These are phyloP conservation scores for Meteorus sp. DNA, from an alignment of 1,140 invertebrate genomes.

Conservation along the genomic window DNA sequence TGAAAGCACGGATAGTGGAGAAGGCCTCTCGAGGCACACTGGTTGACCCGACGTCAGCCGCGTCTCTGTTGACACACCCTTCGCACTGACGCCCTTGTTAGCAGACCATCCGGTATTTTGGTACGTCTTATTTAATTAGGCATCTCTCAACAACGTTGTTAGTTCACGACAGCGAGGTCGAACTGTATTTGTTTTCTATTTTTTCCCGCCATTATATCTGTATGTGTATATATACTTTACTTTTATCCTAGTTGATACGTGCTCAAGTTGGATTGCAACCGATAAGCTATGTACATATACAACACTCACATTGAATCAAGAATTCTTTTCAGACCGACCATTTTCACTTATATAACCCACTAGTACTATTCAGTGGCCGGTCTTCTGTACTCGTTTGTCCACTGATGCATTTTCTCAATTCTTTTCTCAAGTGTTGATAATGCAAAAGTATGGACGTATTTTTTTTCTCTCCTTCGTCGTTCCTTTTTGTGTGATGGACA, in stretches of 20 bases:
- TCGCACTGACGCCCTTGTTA: constrained; percentile 44
- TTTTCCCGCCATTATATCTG: constrained; percentile 34
- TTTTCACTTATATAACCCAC: not conserved
- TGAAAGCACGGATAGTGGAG: not conserved
- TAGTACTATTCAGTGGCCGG: constrained; percentile 13
- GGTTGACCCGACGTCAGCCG: constrained; percentile 41
- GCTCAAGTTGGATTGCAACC: constrained; percentile 50
- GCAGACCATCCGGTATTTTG: constrained; percentile 39
- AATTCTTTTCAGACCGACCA: constrained; percentile 33
- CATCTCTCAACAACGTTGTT: constrained; percentile 54
- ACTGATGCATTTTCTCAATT: constrained; percentile 23
- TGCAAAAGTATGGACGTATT: not conserved
- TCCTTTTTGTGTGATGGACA: too few species aligned
- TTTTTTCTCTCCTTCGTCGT: not conserved
- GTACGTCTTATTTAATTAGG: constrained; percentile 58
- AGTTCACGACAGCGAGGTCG: constrained; percentile 39
- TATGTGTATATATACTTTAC: constrained; percentile 27
- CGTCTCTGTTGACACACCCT: constrained; percentile 24
- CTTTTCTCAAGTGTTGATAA: too few species aligned
- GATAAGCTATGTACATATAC: too few species aligned
- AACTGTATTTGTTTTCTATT: constrained; percentile 19
- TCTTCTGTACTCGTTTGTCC: constrained; percentile 15
- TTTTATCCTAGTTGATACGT: constrained; percentile 43
- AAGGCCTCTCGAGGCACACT: constrained; percentile 14
- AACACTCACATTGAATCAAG: constrained; percentile 34